These are phyloP conservation scores for Lysandra coridon DNA, from an alignment of 2,888 invertebrate genomes.

Conservation along the genomic window DNA sequence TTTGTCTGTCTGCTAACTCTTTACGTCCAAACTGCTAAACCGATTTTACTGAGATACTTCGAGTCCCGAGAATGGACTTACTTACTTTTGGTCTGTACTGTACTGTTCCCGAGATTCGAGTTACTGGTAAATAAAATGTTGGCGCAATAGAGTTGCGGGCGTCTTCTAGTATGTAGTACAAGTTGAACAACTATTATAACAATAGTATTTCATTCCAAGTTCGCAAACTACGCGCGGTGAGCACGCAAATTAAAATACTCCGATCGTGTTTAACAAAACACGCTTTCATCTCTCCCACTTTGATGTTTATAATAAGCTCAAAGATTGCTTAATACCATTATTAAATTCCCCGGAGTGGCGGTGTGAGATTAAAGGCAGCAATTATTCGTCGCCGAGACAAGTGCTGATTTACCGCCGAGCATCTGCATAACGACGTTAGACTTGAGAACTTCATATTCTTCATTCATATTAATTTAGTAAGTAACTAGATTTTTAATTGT, in stretches of 20 bases:
- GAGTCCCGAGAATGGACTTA: no score
- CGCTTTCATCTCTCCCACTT: not conserved
- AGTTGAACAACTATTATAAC: not conserved
- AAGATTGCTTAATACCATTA: slow-evolving; percentile 30
- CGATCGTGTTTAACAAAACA: not conserved
- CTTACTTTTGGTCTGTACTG: no score
- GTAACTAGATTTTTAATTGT: no score
- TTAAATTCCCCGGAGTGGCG: slow-evolving; percentile 32
- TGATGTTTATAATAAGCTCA: slow-evolving; percentile 22
- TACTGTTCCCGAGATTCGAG: no score
- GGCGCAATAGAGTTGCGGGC: no score
- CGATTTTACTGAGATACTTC: no score
- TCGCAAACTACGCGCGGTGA: not conserved
- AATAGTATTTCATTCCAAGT: not conserved
- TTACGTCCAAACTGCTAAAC: no score
- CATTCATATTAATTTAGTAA: slow-evolving; percentile 17
- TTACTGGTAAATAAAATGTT: no score
- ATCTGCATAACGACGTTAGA: slow-evolving; percentile 53
- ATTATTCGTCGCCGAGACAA: slow-evolving; percentile 52
- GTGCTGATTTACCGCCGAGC: slow-evolving; percentile 52
- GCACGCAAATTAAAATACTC: not conserved
- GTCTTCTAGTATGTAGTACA: not conserved
- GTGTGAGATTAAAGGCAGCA: slow-evolving; percentile 49
- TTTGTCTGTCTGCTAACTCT: no score
- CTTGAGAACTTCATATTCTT: slow-evolving; percentile 28